These are phyloP conservation scores for Sialis fuliginosa DNA, from an alignment of 2,888 invertebrate genomes.

Conservation along the genomic window DNA sequence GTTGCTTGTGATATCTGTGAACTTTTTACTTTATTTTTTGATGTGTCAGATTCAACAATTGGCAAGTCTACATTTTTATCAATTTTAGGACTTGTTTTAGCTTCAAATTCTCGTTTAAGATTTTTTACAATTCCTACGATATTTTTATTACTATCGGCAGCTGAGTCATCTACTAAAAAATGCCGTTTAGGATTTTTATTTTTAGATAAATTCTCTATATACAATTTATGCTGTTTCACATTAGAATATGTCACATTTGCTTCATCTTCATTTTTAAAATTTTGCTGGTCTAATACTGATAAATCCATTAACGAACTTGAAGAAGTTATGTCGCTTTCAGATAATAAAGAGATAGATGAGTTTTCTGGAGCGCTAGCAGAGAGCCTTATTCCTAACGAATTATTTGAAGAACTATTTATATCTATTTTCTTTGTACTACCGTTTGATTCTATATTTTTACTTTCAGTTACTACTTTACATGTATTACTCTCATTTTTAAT, in stretches of 20 bases:
- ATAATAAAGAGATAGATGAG: constrained; percentile 24
- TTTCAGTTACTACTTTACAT: not conserved
- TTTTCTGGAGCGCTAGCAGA: constrained; percentile 45
- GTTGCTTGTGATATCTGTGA: constrained; percentile 13
- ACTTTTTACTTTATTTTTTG: constrained; percentile 17
- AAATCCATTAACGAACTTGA: not conserved
- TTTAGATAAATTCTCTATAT: constrained; percentile 28
- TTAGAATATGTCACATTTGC: constrained; percentile 16
- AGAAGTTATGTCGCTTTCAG: not conserved
- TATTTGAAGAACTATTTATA: constrained; percentile 26
- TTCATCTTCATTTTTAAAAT: not conserved
- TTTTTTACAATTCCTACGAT: constrained; percentile 56
- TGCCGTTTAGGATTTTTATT: constrained; percentile 19
- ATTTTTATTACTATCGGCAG: constrained; percentile 17
- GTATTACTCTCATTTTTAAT: not conserved
- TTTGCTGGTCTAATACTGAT: not conserved
- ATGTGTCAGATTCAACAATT: constrained; percentile 1
- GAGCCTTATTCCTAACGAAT: constrained; percentile 30
- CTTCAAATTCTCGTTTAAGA: constrained; percentile 78
- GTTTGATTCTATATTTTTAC: not conserved
- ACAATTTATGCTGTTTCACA: constrained; percentile 32
- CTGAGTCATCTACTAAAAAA: constrained; percentile 23
- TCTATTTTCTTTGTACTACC: constrained; percentile 24
- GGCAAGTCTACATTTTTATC: constrained; percentile 8
- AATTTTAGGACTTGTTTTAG: constrained; percentile 36